Conservation (phyloP, 2,797 vertebrate species). For the Arremon brunneinucha region DNA sequence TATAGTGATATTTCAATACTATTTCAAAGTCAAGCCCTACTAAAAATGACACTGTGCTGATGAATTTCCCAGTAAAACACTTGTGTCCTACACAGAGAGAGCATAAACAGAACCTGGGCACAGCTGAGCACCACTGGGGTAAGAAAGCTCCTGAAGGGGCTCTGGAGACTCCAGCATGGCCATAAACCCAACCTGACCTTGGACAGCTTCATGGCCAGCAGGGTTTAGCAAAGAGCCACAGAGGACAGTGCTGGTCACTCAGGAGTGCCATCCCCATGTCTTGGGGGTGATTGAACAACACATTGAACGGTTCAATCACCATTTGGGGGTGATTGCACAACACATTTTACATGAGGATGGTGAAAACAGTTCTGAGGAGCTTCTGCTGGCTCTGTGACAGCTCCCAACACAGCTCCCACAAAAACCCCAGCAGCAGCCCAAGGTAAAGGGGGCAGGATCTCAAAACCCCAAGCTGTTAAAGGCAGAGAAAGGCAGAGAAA, state of each 20-base stretch:
- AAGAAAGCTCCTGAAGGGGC: not conserved
- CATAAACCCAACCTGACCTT: not conserved
- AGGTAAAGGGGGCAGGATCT: not conserved
- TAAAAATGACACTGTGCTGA: not conserved
- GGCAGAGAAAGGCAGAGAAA: not conserved
- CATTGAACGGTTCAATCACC: too few relatives aligned
- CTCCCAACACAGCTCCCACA: not conserved
- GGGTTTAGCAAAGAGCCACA: not conserved
- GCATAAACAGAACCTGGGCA: not conserved
- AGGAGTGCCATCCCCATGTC: not conserved
- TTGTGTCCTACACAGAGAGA: not conserved
- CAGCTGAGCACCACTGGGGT: not conserved
- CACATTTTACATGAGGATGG: not conserved
- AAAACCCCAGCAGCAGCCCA: not conserved
- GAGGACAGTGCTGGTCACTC: not conserved
- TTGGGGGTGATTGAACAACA: not conserved
- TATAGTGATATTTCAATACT: not conserved
- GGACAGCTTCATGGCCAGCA: not conserved
- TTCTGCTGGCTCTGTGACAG: not conserved
- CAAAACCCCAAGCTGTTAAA: not conserved
- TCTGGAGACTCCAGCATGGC: not conserved
- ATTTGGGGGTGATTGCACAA: not conserved
- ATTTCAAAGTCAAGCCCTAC: not conserved
- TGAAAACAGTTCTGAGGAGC: not conserved
- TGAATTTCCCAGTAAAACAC: not conserved